These are phyloP conservation scores for Drosophila borealis DNA, from an alignment of 2,888 invertebrate species.

Conservation along the genomic window DNA sequence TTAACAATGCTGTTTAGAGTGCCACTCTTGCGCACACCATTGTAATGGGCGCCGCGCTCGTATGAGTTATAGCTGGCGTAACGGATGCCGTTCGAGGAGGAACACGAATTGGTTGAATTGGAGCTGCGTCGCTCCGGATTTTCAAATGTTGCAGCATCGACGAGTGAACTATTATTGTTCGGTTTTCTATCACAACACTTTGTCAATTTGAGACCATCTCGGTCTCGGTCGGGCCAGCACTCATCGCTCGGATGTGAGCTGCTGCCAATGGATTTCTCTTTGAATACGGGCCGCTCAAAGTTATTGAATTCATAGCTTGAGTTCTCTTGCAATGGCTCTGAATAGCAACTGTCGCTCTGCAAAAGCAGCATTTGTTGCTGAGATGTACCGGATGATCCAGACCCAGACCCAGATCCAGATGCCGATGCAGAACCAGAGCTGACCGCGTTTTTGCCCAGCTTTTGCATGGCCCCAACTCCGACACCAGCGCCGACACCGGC, in stretches of 20 bases:
- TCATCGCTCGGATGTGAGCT: conserved; percentile 47
- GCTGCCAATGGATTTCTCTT: conserved; percentile 41
- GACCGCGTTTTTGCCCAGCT: conserved; percentile 54
- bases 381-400: conserved; percentile 65
- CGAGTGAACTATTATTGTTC: conserved; percentile 53
- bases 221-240: conserved; percentile 59
- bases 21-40: conserved; percentile 84
- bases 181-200: conserved; percentile 56
- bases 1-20: conserved; percentile 82
- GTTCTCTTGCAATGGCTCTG: conserved; percentile 82
- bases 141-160: conserved; percentile 80
- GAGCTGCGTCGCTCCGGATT: conserved; percentile 83
- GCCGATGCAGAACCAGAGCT: conserved; percentile 63
- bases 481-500: background rate
- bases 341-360: conserved; percentile 83
- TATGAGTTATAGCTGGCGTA: conserved; percentile 83
- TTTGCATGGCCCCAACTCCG: conserved; percentile 47
- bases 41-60: conserved; percentile 71
- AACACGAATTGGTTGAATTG: conserved; percentile 83
- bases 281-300: conserved; percentile 87
- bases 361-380: conserved; percentile 79
- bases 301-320: conserved; percentile 86
- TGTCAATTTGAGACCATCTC: conserved; percentile 28
- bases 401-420: conserved; percentile 58
- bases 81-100: conserved; percentile 72